Conservation (phyloP, 2,797 vertebrate genomes). For the Chelon auratus region DNA sequence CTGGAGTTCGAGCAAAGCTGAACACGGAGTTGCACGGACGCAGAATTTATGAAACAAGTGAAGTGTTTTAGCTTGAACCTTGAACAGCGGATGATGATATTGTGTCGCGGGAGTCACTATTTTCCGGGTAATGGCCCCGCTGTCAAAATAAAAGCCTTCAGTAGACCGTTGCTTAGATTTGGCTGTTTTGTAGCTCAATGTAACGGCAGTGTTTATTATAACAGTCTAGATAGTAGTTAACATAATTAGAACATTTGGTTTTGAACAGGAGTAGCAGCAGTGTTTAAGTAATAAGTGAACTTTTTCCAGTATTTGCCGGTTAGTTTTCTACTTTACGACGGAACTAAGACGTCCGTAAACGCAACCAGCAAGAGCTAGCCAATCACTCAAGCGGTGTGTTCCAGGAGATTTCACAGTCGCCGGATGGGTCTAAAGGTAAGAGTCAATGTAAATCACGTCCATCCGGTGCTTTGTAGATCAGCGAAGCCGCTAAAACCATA, state of each 20-base stretch:
- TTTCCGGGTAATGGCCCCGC: conserved; percentile 45
- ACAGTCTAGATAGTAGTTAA: accelerated
- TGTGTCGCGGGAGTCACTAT: neutral
- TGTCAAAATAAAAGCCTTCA: conserved; percentile 76
- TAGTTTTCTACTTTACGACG: accelerated
- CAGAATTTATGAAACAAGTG: neutral
- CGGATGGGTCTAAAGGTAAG: conserved; percentile 7
- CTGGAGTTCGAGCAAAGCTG: conserved; percentile 16
- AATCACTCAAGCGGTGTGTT: conserved; percentile 37
- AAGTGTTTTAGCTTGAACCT: conserved; percentile 27
- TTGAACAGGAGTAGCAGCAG: too few relatives aligned
- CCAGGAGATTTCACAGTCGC: neutral
- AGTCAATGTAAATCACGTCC: accelerated
- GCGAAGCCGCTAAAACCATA: neutral
- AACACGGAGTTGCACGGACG: neutral
- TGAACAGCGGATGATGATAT: neutral
- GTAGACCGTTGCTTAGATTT: accelerated
- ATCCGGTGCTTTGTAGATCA: neutral
- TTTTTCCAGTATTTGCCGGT: neutral
- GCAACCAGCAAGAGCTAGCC: conserved; percentile 36
- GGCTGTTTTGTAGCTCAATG: neutral
- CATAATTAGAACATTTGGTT: accelerated
- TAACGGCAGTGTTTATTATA: accelerated
- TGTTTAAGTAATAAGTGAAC: too few relatives aligned
- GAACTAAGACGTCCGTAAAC: conserved; percentile 30